Base-by-base conservation (phyloP, 92 coral and sea anemone species). In the Chrysogorgia sp. region DNA sequence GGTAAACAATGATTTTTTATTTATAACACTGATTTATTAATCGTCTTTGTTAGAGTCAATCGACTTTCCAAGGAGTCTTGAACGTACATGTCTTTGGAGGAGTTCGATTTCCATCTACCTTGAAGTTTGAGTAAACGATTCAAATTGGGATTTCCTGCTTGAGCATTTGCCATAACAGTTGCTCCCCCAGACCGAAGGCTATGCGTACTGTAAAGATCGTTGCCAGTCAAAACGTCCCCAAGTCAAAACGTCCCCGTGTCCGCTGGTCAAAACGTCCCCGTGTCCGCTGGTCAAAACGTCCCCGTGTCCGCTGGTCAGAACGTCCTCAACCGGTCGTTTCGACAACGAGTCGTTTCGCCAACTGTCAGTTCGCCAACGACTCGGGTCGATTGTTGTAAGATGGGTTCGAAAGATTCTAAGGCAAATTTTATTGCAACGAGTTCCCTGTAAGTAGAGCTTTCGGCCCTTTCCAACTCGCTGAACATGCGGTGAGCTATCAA, bases 101-200 rank as follows among this genome's bases (percentile, higher is more conserved):
- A 45, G 55, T 79, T 57, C 22, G 80, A 55, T 59, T 67, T 79
- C 81, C 81, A 84, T 53, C 88, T 76, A 13, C 86, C 82, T 37
- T 59, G 81, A 30, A 83, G 58, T 68, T 56, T 47, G 20, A 82
- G 74, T 62, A 71, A 57, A 20, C 69, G 58, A 34, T 71, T n/a
- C 28, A 64, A 57, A 35, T 58, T 45, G 28, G 68, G 74, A 19
- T 52, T 48, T 24, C 45, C 67, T 31, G 52, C 32, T 10, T 49
- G 23, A 37, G 45, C 17, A 15, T 82, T 19, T 2, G 82, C 82
- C 45, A 82, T 61, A 15, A 41, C 77, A 3, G 85, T 74, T 26
- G 70, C 89, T 21, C 85, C 89, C 28, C 89, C 76, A 10, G 86
- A 71, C 56, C 85, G 65, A 31, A 85, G 33, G 68, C 85, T 80